Evolutionary conservation across 2,888 invertebrate genomes (phyloP).

Genomic region (Zygaena filipendulae): DNA sequence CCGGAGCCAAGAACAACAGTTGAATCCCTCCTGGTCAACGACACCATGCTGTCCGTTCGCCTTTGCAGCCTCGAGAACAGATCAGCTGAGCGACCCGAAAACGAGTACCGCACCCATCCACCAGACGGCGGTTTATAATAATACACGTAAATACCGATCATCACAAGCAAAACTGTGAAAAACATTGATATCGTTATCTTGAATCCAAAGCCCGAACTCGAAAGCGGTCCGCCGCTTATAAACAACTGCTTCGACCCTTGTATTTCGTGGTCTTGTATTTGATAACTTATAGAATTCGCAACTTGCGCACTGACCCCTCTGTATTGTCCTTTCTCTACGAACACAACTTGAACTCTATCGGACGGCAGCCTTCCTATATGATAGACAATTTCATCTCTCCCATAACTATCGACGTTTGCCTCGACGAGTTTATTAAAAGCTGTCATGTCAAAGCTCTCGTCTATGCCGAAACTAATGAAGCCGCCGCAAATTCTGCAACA

Average conservation of each 20-base stretch:
- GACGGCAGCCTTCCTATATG: conserved; percentile 33
- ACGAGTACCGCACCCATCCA: conserved; percentile 24
- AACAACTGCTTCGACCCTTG: conserved; percentile 25
- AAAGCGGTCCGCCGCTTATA: conserved; percentile 41
- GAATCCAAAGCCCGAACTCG: conserved; percentile 30
- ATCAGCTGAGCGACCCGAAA: conserved; percentile 20
- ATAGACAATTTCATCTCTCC: conserved; percentile 25
- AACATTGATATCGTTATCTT: conserved; percentile 45
- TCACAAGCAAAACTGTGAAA: conserved; percentile 31
- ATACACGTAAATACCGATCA: conserved; percentile 37
- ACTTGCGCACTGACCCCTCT: conserved; percentile 38
- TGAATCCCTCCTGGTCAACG: conserved; percentile 47
- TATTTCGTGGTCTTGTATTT: conserved; percentile 28
- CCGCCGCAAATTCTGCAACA: conserved; percentile 56
- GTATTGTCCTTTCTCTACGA: conserved; percentile 44
- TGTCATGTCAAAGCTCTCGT: conserved; percentile 33
- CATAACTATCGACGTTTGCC: conserved; percentile 26
- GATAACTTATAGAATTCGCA: conserved; percentile 29
- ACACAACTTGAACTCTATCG: conserved; percentile 38
- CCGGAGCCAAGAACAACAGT: conserved; percentile 22
- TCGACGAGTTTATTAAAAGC: conserved; percentile 33
- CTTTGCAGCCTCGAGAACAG: conserved; percentile 38
- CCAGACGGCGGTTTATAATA: conserved; percentile 38
- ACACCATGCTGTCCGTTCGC: conserved; percentile 50
- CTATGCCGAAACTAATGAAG: conserved; percentile 30